Evolutionary conservation across 35 echinoderm and acorn worm species (phyloP).

Genomic region (Stichopus chloronotus): DNA sequence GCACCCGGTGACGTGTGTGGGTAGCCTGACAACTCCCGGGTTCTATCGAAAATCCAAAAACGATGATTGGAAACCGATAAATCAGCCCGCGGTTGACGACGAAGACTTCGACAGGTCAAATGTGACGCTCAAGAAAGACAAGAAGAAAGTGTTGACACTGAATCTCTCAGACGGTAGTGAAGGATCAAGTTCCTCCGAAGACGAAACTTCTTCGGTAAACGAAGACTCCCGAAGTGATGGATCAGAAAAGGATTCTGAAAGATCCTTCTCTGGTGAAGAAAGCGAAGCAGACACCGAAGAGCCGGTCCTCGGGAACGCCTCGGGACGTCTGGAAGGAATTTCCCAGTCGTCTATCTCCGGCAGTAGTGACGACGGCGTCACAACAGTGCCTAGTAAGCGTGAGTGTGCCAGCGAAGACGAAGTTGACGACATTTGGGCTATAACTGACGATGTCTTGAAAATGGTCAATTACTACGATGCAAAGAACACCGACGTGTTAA

Average conservation of each 20-base stretch:
- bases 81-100: conserved; percentile 10
- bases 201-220: background rate
- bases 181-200: background rate
- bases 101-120: conserved; percentile 43
- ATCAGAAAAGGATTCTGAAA: background rate
- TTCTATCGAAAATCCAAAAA: background rate
- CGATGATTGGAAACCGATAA: conserved; percentile 34
- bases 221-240: background rate
- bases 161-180: conserved; percentile 19
- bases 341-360: background rate
- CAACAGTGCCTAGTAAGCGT: background rate
- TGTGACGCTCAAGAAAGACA: conserved; percentile 10
- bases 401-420: conserved; percentile 48
- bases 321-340: background rate
- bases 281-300: background rate
- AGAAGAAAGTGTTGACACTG: conserved; percentile 17
- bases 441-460: background rate
- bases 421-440: conserved; percentile 42
- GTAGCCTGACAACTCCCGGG: conserved; percentile 1
- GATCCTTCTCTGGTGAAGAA: background rate
- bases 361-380: background rate
- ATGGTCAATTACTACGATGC: background rate
- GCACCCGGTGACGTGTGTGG: conserved; percentile 27
- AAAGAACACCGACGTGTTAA: background rate
- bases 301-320: background rate